These are phyloP conservation scores for Diuraphis noxia DNA, from an alignment of 1,140 invertebrate species.

Conservation along the genomic window DNA sequence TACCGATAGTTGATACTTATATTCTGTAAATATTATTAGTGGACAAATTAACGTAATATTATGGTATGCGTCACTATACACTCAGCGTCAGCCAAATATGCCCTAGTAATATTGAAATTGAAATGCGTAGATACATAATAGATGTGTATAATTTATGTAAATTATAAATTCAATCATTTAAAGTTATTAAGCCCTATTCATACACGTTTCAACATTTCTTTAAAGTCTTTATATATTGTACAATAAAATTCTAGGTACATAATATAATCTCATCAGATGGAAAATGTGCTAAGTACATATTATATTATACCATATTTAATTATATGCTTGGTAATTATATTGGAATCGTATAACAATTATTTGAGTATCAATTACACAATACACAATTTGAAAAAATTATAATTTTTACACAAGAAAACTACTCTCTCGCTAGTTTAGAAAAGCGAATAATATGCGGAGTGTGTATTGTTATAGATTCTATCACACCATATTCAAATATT, in stretches of 20 bases:
- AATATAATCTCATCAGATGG: background rate
- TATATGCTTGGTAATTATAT: background rate
- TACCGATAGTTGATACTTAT: background rate
- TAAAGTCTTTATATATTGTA: background rate
- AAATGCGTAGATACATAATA: background rate
- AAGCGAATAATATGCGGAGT: background rate
- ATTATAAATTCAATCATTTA: constrained; percentile 26
- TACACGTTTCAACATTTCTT: background rate
- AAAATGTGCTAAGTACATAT: background rate
- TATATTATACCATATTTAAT: background rate
- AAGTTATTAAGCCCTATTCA: constrained; percentile 5
- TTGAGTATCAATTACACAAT: background rate
- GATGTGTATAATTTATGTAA: constrained; percentile 18
- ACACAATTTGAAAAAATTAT: background rate
- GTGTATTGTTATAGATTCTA: background rate
- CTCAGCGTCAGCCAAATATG: background rate
- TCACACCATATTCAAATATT: background rate
- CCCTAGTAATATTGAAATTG: background rate
- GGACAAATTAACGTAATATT: background rate
- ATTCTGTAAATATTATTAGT: background rate
- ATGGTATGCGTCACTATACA: too few species aligned
- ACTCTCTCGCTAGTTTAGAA: background rate
- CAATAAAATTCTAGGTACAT: too few species aligned
- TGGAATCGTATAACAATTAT: background rate
- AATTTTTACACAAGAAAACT: background rate